Conservation (phyloP, 2,797 vertebrate species). For the Ateles fusciceps region DNA sequence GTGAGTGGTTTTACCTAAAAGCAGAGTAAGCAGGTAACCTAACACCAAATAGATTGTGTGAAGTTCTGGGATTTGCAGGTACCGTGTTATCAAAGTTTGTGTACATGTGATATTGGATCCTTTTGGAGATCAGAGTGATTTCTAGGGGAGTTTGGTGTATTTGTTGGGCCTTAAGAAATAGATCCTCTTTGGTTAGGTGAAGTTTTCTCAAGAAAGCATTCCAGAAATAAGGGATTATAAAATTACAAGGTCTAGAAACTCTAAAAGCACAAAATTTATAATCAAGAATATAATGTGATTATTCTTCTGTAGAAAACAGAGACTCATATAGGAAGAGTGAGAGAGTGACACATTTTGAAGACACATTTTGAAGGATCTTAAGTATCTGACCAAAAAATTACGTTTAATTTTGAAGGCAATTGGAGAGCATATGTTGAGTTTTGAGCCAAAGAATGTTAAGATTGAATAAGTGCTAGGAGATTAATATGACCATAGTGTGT, state of each 20-base stretch:
- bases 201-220: not conserved
- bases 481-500: not conserved
- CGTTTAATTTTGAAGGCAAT: constrained; percentile 39
- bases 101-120: not conserved
- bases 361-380: constrained; percentile 21
- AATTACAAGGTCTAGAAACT: not conserved
- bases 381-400: not conserved
- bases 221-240: not conserved
- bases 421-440: not conserved
- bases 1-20: not conserved
- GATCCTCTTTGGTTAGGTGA: not conserved
- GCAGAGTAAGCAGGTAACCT: not conserved
- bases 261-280: not conserved
- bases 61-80: not conserved
- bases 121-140: not conserved
- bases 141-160: not conserved
- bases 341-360: not conserved
- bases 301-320: not conserved
- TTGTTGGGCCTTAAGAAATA: not conserved
- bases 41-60: not conserved
- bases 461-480: constrained; percentile 19
- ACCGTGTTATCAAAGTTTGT: not conserved
- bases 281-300: not conserved
- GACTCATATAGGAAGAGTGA: not conserved
- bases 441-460: constrained; percentile 40